Evolutionary conservation across 2,888 invertebrate species (phyloP), one percentile per base, ranked within the genome.

Genomic region (Stratiomys singularior): DNA sequence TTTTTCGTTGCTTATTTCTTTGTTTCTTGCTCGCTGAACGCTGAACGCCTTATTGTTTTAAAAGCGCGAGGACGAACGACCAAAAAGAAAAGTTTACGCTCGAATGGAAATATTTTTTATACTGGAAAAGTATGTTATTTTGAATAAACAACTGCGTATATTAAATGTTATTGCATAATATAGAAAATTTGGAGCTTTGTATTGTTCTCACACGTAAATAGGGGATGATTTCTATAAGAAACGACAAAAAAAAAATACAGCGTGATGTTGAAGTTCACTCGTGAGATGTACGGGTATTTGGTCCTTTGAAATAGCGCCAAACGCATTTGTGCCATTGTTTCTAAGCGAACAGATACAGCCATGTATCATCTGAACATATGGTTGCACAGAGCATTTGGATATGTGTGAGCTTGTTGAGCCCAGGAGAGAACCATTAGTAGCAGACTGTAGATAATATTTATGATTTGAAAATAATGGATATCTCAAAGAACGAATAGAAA

Each of bases 361-460:
- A 52, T 52, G 18, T 18, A 52, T 52, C 52, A 52, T 52, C 15
- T 52, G 52, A 52, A 52, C 52, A 52, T 52, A 52, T 52, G 52
- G 52, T 18, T 18, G 18, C 52, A 18, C 7, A 2, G 52, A 52
- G 15, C 18, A 52, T 52, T 52, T 5, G 7, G 52, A 52, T 52
- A 52, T n/a, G 52, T 18, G 52, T 52, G 60, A 23, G 25, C 37
- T 37, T 37, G 3, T 9, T 5, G 37, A 37, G 37, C 37, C 23
- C 25, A 60, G 21, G n/a, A 60, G 5, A 18, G 23, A n/a, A 30
- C 64, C 64, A 64, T 64, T 64, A 64, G 64, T 64, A 64, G 25
- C 64, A 64, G 28, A 64, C 28, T 64, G 64, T 30, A 30, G 64
- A 64, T 64, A 2, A 60, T 64, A 64, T 64, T 64, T 64, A 64